Base-by-base conservation (phyloP, 1,140 invertebrate species). In the Euura saliciscinereae region DNA sequence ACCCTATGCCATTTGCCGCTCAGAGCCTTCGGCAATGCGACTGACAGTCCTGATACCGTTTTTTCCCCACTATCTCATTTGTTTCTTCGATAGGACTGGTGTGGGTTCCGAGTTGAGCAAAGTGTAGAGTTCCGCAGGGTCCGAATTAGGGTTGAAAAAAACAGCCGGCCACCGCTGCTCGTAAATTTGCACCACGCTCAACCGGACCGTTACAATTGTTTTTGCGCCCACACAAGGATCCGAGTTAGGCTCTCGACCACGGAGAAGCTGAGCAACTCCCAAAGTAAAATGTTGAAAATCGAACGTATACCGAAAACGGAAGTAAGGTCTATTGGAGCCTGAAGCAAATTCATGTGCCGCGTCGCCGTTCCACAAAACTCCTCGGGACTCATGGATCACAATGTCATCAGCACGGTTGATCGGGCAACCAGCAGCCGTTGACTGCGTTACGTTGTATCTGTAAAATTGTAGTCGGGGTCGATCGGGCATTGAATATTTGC, bases 291-390 rank as follows among this genome's bases (percentile, higher is more conserved):
- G 51, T 2, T 6, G 51, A 59, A 59, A 5, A 6, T 59, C 0
- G 10, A 59, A 59, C 51, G 51, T 28, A 59, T 11, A 59, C 42
- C 59, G n/a, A 70, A 65, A 68, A 72, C 75, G 76, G 76, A 77
- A 77, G 74, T 77, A 77, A 73, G 76, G 74, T 77, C 74, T 77
- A 73, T 65, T 75, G 76, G 67, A 75, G 76, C 72, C 67, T 72
- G 73, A 75, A 75, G 75, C 71, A 72, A 77, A 77, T 77, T 74
- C 72, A 74, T 77, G 68, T 72, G 67, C 72, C 45, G 51, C 28
- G 28, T 28, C 28, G 28, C 28, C 28, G 28, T 28, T 28, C 28
- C 28, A 28, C 28, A 28, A 28, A 28, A 28, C 28, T 28, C 28
- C 28, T 28, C 28, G 28, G 28, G 28, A 28, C 28, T 28, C 28